These are phyloP conservation scores for Cataglyphis cursor DNA, from an alignment of 2,888 invertebrate species.

Conservation along the genomic window DNA sequence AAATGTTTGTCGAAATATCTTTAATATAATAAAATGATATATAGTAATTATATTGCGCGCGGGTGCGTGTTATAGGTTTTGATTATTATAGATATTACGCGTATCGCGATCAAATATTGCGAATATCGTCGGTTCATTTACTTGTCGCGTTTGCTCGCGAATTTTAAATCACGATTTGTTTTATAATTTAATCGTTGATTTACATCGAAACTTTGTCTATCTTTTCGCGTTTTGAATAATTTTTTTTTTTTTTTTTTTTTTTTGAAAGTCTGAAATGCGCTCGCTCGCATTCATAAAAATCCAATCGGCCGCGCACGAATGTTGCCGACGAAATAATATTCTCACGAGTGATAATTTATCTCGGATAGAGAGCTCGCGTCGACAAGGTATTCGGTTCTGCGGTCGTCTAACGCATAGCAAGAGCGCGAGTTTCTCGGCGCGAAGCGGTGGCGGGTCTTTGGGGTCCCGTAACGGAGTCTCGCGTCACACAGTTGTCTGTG, in stretches of 20 bases:
- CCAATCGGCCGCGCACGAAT: slow-evolving; percentile 9
- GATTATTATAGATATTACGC: no score
- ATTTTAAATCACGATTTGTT: no score
- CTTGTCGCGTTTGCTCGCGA: no score
- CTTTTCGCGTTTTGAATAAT: no score
- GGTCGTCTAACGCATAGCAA: slow-evolving; percentile 75
- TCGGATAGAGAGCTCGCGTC: slow-evolving; percentile 26
- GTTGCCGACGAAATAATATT: slow-evolving; percentile 52
- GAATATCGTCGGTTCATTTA: no score
- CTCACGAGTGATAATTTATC: slow-evolving; percentile 50
- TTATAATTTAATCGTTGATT: no score
- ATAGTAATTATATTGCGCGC: no score
- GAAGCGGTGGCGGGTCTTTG: slow-evolving; percentile 31
- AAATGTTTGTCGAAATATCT: no score
- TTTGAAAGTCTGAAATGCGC: background rate
- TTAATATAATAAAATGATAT: no score
- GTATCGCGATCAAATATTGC: no score
- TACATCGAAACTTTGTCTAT: no score
- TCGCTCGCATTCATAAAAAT: slow-evolving; percentile 32
- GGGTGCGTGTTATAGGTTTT: no score
- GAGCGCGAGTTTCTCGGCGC: slow-evolving; percentile 54
- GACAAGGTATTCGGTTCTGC: slow-evolving; percentile 56
- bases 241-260: background rate
- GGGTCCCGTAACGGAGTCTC: slow-evolving; percentile 82
- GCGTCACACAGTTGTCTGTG: slow-evolving; percentile 85